phyloP scores from a whole-genome alignment of 2,113 vertebrate species.

The Pteronura brasiliensis region DNA sequence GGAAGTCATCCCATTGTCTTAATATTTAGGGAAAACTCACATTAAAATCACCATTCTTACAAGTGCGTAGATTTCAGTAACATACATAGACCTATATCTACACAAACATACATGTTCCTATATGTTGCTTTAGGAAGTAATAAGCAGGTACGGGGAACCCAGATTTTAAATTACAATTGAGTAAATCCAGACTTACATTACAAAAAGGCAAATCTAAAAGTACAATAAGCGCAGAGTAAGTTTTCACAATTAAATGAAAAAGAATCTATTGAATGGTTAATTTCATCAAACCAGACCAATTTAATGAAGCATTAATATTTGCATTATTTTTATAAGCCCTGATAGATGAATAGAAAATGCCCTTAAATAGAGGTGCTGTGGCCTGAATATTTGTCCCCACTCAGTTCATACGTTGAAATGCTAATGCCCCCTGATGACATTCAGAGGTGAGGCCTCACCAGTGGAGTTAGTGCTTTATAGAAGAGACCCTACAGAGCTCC shows the following conservation, averaged over 20 bases:
- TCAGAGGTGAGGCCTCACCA: neutral
- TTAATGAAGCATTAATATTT: neutral
- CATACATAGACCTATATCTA: too few species aligned
- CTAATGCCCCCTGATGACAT: neutral
- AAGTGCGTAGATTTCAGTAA: neutral
- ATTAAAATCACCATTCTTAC: neutral
- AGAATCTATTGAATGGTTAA: neutral
- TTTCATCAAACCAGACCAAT: neutral
- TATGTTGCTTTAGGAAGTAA: neutral
- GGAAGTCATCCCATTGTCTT: neutral
- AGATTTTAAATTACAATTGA: neutral
- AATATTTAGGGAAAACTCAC: neutral
- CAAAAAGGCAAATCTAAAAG: neutral
- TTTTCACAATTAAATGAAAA: neutral
- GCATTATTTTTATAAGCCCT: neutral
- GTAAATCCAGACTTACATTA: neutral
- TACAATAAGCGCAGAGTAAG: neutral
- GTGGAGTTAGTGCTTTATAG: too few species aligned
- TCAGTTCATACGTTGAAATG: neutral
- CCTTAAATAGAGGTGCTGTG: neutral
- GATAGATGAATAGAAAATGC: neutral
- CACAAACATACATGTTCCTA: rapidly evolving
- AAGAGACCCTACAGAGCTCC: neutral
- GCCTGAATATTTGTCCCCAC: neutral
- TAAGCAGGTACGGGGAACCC: neutral